Percentiles rank a stretch among this genome's conserved stretches.
Conservation (phyloP, 2,113 vertebrate genomes). For the Pluvianellus socialis region DNA sequence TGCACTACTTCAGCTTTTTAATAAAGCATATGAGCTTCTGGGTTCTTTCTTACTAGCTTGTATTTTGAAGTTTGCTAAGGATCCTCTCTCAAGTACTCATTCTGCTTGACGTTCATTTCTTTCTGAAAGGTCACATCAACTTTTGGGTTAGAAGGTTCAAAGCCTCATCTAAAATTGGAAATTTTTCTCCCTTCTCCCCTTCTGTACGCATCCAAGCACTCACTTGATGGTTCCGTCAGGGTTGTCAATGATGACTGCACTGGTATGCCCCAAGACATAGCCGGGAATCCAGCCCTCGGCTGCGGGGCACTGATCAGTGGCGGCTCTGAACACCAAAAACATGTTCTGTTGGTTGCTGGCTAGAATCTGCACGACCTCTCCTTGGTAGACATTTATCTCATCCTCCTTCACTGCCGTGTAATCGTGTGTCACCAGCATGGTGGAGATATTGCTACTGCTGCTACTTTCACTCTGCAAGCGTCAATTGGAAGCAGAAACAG, state of each 20-base stretch:
- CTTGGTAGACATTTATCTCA: slow-evolving; percentile 97
- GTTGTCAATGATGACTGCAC: slow-evolving; percentile 87
- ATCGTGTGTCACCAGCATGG: slow-evolving; percentile 99
- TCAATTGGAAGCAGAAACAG: slow-evolving; percentile 1
- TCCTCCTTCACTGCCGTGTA: slow-evolving; percentile 99
- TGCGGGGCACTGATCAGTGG: slow-evolving; percentile 95
- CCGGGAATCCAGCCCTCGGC: slow-evolving; percentile 99
- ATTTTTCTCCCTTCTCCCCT: neutral
- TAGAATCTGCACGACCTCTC: slow-evolving; percentile 98
- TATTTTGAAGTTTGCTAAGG: neutral
- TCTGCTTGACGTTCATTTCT: neutral
- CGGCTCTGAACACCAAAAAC: slow-evolving; percentile 99
- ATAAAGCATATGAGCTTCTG: neutral
- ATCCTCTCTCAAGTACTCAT: neutral
- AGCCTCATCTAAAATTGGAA: neutral
- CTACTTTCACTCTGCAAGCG: slow-evolving; percentile 95
- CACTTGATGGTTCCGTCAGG: slow-evolving; percentile 95
- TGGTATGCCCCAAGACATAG: slow-evolving; percentile 97
- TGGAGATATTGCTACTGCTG: slow-evolving; percentile 99
- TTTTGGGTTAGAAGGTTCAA: neutral
- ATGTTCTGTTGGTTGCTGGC: slow-evolving; percentile 99
- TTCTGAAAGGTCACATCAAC: neutral
- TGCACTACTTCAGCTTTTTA: neutral
- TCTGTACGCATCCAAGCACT: slow-evolving; percentile 27
- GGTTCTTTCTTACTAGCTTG: neutral